Evolutionary conservation across 2,113 vertebrate genomes (phyloP).

Genomic region (Forbesichthys papilliferus): DNA sequence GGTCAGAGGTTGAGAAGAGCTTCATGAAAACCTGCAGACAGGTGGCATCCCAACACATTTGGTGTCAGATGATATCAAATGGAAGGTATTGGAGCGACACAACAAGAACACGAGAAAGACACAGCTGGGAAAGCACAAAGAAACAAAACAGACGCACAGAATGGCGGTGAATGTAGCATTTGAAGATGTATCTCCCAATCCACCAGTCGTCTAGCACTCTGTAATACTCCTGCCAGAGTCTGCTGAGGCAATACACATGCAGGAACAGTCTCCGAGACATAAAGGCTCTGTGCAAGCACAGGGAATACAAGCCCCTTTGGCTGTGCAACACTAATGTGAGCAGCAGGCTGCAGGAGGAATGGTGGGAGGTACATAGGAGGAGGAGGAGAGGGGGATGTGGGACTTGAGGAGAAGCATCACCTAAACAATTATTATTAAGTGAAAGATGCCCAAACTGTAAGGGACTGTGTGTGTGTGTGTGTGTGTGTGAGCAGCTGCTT

Average conservation of each 20-base stretch:
- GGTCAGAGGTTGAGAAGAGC: neutral
- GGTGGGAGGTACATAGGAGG: too few species aligned
- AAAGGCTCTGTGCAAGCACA: too few species aligned
- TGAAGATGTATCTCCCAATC: too few species aligned
- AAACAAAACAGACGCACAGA: neutral
- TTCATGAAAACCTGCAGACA: conserved; percentile 40
- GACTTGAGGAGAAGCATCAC: neutral
- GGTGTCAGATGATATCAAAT: conserved; percentile 30
- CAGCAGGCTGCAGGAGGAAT: neutral
- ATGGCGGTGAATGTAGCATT: too few species aligned
- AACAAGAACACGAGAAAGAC: conserved; percentile 20
- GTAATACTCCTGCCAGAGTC: too few species aligned
- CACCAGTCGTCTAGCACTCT: too few species aligned
- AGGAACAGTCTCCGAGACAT: too few species aligned
- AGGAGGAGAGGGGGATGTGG: neutral
- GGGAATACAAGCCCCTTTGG: too few species aligned
- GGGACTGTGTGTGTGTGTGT: neutral
- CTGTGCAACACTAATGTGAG: too few species aligned
- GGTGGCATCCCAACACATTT: conserved; percentile 37
- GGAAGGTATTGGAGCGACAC: conserved; percentile 19
- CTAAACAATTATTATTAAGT: too few species aligned
- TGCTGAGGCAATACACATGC: too few species aligned
- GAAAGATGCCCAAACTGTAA: too few species aligned
- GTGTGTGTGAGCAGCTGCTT: neutral
- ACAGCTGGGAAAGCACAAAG: conserved; percentile 6